Base-by-base conservation (phyloP, 2,797 vertebrate species). In the Sebastes trivittatus region DNA sequence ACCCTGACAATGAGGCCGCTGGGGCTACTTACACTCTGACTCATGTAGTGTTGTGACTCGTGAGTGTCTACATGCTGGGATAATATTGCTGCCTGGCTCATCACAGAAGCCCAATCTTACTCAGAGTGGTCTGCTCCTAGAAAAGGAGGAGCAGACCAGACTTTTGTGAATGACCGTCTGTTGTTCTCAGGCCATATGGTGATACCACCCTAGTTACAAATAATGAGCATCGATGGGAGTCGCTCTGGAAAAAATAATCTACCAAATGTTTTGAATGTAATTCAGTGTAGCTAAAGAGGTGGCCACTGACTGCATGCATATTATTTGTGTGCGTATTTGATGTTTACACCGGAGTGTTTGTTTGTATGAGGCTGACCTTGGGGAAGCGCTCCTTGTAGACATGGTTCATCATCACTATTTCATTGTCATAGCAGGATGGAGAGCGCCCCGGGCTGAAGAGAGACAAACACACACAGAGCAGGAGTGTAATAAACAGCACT, bases 331-430 rank as follows among this genome's bases (percentile, higher is more conserved):
- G 54, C 5, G 13, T 80, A 56, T 59, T 20, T 77, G 30, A 61
- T 23, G 22, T 85, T 87, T 78, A 68, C 25, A 63, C 36, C 72
- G 74, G 46, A 36, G 83, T 74, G 23, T 85, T 74, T 83, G 79
- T 89, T 77, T 92, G 74, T 77, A 72, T 14, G 75, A 78, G 77
- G 75, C 93, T 92, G 94, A 98, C 98, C 97, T 98, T 98, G 64
- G 97, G 98, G 90, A 98, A 98, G 64, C 98, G 95, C 86, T 98
- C 98, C 94, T 98, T 98, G 94, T 98, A 98, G 86, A 98, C 97
- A 79, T 98, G 97, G 95, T 98, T 98, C 97, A 98, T 98, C 97
- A 98, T 98, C 90, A 97, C 95, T 78, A 98, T 98, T 95, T 98
- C 98, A 80, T 98, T 98, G 95, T 98, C 98, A 49, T 97, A 96